Percentiles rank a stretch among this genome's conserved stretches.
phyloP scores from a whole-genome alignment of 1,140 invertebrate genomes.

The Polypedilum pembai region DNA sequence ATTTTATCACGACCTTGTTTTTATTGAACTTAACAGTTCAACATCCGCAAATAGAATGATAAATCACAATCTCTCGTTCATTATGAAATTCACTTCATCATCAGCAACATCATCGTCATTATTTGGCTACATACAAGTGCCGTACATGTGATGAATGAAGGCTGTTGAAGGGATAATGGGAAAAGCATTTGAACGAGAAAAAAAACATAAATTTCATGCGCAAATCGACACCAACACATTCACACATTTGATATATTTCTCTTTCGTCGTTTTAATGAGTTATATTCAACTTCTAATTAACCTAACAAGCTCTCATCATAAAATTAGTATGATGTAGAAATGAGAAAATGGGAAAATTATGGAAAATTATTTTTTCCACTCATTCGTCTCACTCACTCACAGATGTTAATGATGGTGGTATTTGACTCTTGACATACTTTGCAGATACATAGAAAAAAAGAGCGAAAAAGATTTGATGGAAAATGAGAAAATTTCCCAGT shows the following conservation, averaged over 20 bases:
- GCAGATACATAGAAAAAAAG: no score
- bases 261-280: neutral
- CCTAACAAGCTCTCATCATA: neutral
- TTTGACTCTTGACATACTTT: neutral
- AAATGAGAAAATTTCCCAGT: neutral
- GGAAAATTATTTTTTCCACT: constrained; percentile 21
- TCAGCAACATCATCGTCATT: neutral
- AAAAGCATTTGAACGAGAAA: neutral
- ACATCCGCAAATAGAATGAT: constrained; percentile 25
- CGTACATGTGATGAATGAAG: neutral
- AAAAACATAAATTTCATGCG: neutral
- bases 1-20: neutral
- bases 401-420: neutral
- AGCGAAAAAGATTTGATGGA: neutral
- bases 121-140: neutral
- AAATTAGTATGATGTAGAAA: constrained; percentile 6
- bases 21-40: neutral
- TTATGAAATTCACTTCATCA: neutral
- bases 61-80: neutral
- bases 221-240: constrained; percentile 6
- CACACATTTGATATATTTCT: neutral
- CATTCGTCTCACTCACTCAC: neutral
- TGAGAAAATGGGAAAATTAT: constrained; percentile 27
- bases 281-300: constrained; percentile 24
- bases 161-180: constrained; percentile 8